These are phyloP conservation scores for Melanotaenia duboulayi DNA, from an alignment of 2,113 vertebrate genomes.

Conservation along the genomic window DNA sequence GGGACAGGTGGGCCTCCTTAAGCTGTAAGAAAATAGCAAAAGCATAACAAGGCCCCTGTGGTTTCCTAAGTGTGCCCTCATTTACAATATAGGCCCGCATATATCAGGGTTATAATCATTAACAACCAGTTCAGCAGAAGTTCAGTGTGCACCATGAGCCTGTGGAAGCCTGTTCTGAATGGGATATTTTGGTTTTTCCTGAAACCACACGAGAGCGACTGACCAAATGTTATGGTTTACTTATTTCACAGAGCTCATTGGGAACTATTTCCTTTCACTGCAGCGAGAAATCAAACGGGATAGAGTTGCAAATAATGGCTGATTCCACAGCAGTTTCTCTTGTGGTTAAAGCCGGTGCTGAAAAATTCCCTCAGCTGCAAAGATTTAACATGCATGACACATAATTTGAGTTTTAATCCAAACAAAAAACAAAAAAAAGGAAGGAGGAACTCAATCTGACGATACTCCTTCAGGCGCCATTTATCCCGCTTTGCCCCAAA, in stretches of 20 bases:
- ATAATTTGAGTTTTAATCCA: conserved; percentile 28
- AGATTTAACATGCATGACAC: conserved; percentile 54
- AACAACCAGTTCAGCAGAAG: conserved; percentile 77
- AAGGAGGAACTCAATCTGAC: conserved; percentile 38
- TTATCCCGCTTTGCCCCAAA: conserved; percentile 70
- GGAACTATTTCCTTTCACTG: conserved; percentile 68
- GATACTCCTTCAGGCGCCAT: conserved; percentile 66
- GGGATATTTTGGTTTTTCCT: conserved; percentile 67
- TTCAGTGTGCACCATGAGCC: conserved; percentile 68
- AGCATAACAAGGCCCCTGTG: conserved; percentile 80
- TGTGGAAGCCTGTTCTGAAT: conserved; percentile 56
- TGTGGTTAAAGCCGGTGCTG: conserved; percentile 59
- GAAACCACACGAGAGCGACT: conserved; percentile 69
- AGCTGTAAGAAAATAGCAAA: conserved; percentile 71
- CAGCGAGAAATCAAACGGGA: conserved; percentile 65
- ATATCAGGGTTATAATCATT: conserved; percentile 81
- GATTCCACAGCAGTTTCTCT: conserved; percentile 44
- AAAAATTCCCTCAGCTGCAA: conserved; percentile 57
- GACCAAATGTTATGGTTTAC: conserved; percentile 79
- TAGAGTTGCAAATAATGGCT: conserved; percentile 73
- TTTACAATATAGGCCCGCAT: conserved; percentile 73
- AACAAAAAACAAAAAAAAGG: background rate
- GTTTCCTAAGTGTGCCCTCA: conserved; percentile 82
- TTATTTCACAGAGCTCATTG: conserved; percentile 68
- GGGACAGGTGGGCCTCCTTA: conserved; percentile 77